These are phyloP conservation scores for Enteromius thamalakanensis DNA, from an alignment of 2,797 vertebrate genomes.

Conservation along the genomic window DNA sequence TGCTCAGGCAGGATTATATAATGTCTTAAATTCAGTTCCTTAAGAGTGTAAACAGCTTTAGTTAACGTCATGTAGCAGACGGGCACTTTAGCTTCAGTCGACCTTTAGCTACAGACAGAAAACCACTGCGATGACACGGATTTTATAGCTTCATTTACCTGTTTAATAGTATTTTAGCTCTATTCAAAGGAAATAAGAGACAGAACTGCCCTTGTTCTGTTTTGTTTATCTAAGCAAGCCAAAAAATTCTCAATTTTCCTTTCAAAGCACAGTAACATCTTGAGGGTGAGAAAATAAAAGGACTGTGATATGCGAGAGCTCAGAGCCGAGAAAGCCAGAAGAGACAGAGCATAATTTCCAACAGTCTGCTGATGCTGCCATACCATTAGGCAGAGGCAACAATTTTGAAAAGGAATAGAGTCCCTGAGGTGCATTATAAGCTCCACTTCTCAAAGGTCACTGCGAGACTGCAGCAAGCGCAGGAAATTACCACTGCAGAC, in stretches of 20 bases:
- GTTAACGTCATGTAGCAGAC: conserved; percentile 4
- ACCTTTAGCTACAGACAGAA: conserved; percentile 25
- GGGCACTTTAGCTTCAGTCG: neutral
- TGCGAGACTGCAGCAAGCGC: conserved; percentile 27
- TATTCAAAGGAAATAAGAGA: neutral
- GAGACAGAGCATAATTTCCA: conserved; percentile 20
- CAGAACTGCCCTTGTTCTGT: neutral
- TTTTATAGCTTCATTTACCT: conserved; percentile 27
- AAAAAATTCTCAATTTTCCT: conserved; percentile 7
- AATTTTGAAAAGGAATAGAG: conserved; percentile 48
- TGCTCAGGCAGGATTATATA: conserved; percentile 4
- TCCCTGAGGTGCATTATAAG: conserved; percentile 46
- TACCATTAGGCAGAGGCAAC: conserved; percentile 55
- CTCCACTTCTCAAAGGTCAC: conserved; percentile 57
- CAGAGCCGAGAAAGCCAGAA: neutral
- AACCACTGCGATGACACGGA: neutral
- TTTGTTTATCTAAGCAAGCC: conserved; percentile 24
- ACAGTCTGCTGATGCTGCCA: conserved; percentile 31
- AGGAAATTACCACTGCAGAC: conserved; percentile 38
- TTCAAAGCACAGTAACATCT: conserved; percentile 27
- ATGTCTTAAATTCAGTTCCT: neutral
- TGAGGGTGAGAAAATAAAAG: conserved; percentile 28
- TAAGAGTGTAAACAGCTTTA: conserved; percentile 12
- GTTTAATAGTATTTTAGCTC: conserved; percentile 30
- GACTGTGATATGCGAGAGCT: conserved; percentile 24